Base-by-base conservation (phyloP, 2,113 vertebrate genomes). In the Scytalopus superciliaris region DNA sequence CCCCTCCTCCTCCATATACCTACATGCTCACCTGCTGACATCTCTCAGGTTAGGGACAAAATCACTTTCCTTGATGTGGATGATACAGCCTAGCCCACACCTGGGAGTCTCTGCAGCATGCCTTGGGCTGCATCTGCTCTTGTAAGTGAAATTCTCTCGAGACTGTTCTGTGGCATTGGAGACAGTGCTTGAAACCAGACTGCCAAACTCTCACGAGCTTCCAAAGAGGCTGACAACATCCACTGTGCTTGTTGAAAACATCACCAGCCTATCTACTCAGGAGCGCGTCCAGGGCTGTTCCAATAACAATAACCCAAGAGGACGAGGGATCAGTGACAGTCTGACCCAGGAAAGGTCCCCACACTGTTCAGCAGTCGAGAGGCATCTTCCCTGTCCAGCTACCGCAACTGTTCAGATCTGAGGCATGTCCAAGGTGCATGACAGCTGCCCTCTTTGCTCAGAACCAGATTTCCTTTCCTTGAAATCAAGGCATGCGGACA, bases 251-350 rank as follows among this genome's bases (percentile, higher is more conserved):
- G 31, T 3, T 89, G 42, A 74, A 91, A 84, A 35, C 19, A 77
- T 19, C 53, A 45, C 14, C 31, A 66, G 23, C 17, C 21, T 47
- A 25, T 13, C 35, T n/a, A 87, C 30, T 12, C 7, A 66, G 6
- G 4, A 9, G 2, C 0, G 0, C 10, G 6, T 39, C 24, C 64
- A 60, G 23, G 14, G 22, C 52, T 40, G 16, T 47, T 87, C 35
- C n/a, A n/a, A n/a, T n/a, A n/a, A n/a, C 45, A 90, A 44, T n/a
- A 79, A 40, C 3, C 3, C 12, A 14, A 62, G 35, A 52, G 12
- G 55, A 31, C 0, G 53, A 42, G 37, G 53, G 56, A 42, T 10
- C 47, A 59, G 22, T 52, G 37, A 57, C 52, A 75, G 35, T 21
- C 53, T 75, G 53, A 62, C 7, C 17, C 35, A 35, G 53, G 56